Evolutionary conservation across 2,888 invertebrate species (phyloP).

Genomic region (Diplazon laetatorius): DNA sequence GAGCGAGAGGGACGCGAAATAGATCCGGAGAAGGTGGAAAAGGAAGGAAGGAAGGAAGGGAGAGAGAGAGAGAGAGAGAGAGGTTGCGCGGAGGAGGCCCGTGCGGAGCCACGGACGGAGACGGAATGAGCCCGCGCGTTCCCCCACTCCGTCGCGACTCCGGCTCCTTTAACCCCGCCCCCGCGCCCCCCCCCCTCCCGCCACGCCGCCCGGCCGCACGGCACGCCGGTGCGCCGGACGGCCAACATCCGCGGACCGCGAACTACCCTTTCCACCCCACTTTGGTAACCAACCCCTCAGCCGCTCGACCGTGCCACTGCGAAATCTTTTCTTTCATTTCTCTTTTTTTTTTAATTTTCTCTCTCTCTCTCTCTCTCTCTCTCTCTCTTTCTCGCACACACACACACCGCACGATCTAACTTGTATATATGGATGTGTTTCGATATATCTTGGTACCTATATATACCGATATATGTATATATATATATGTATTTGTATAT

Average conservation of each 20-base stretch:
- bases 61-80: conserved; percentile 3
- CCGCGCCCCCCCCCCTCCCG: conserved; percentile 55
- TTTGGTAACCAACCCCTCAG: conserved; percentile 67
- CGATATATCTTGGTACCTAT: conserved; percentile 28
- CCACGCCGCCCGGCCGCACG: conserved; percentile 65
- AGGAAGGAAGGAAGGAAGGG: not conserved
- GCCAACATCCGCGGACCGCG: conserved; percentile 74
- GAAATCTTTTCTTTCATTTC: conserved; percentile 30
- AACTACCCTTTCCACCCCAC: conserved; percentile 72
- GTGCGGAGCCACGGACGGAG: conserved; percentile 38
- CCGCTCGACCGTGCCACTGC: conserved; percentile 59
- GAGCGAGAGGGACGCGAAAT: not conserved
- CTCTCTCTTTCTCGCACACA: not conserved
- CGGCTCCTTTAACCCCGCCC: conserved; percentile 69
- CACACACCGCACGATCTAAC: not conserved
- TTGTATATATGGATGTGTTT: conserved; percentile 5
- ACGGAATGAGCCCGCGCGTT: conserved; percentile 52
- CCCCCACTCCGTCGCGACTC: conserved; percentile 61
- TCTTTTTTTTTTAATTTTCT: not conserved
- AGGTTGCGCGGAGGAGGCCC: conserved; percentile 37
- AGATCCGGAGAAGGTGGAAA: conserved; percentile 18
- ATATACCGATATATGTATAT: no score
- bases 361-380: conserved; percentile 18
- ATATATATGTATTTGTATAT: conserved; percentile 11
- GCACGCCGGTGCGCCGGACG: conserved; percentile 56